phyloP scores from a whole-genome alignment of 2,113 vertebrate genomes.

The Meleagris gallopavo region DNA sequence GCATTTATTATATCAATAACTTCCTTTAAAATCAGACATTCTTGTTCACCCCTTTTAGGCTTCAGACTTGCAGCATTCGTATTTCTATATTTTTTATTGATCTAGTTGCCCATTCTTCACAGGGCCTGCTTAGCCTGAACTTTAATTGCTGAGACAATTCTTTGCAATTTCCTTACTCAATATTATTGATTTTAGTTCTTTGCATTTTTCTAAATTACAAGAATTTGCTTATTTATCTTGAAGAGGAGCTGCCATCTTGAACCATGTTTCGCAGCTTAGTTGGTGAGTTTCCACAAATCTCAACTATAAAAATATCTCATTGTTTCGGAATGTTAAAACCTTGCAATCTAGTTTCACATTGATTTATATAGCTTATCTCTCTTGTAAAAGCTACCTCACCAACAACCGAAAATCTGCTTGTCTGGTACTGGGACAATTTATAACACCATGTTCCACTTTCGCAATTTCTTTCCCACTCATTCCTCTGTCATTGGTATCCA shows the following conservation, averaged over 20 bases:
- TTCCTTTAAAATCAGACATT: conserved; percentile 40
- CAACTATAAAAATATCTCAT: conserved; percentile 37
- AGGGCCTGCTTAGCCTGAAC: conserved; percentile 24
- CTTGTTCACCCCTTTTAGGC: conserved; percentile 36
- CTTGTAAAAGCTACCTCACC: conserved; percentile 38
- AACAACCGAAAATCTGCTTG: not conserved
- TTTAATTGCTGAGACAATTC: conserved; percentile 61
- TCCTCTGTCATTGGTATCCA: not conserved
- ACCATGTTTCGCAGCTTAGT: conserved; percentile 1
- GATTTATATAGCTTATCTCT: conserved; percentile 53
- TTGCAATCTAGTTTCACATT: not conserved
- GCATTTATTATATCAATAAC: conserved; percentile 65
- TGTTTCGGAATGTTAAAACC: conserved; percentile 6
- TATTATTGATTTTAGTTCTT: conserved; percentile 36
- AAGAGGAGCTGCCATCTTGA: not conserved
- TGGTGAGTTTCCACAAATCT: conserved; percentile 16
- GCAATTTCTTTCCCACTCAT: not conserved
- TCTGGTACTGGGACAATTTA: conserved; percentile 22
- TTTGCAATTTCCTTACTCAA: conserved; percentile 52
- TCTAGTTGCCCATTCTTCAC: conserved; percentile 45
- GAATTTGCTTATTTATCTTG: conserved; percentile 7
- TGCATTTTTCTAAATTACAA: conserved; percentile 2
- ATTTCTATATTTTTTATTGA: conserved; percentile 64
- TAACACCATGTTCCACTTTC: not conserved
- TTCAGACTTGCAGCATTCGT: conserved; percentile 29